Conservation (phyloP, 2,797 vertebrate genomes). For the Morelia viridis region DNA sequence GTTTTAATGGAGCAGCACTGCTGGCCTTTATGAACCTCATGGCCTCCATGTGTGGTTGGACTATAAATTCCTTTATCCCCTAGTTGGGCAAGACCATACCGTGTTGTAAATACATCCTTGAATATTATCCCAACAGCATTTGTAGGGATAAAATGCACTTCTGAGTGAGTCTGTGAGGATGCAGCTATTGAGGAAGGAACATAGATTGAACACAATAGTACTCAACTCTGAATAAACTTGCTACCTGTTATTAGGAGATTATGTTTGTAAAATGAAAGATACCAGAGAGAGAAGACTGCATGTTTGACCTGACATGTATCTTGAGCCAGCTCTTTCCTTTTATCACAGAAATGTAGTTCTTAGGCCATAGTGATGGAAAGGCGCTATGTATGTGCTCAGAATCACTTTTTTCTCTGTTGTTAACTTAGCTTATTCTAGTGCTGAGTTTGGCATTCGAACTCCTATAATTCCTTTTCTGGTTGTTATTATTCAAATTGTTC, state of each 20-base stretch:
- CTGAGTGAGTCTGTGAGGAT: not conserved
- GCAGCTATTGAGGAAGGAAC: not conserved
- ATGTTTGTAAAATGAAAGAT: not conserved
- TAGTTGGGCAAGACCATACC: not conserved
- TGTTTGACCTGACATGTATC: not conserved
- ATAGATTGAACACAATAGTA: not conserved
- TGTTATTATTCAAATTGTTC: not conserved
- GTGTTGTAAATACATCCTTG: not conserved
- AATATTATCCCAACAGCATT: not conserved
- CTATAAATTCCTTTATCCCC: not conserved
- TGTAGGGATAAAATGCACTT: not conserved
- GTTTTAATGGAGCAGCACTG: not conserved
- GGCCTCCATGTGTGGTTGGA: not conserved
- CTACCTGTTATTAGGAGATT: not conserved
- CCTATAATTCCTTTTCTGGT: not conserved
- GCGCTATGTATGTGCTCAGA: not conserved
- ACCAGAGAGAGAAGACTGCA: not conserved
- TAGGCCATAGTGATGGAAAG: not conserved
- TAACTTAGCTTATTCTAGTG: not conserved
- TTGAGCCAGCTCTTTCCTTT: not conserved
- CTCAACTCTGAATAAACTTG: not conserved
- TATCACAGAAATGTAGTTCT: not conserved
- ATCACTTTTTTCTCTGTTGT: not conserved
- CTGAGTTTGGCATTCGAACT: not conserved
- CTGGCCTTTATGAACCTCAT: not conserved